These are phyloP conservation scores for Masnerella sp. DNA, from an alignment of 2,888 invertebrate species.

Conservation along the genomic window DNA sequence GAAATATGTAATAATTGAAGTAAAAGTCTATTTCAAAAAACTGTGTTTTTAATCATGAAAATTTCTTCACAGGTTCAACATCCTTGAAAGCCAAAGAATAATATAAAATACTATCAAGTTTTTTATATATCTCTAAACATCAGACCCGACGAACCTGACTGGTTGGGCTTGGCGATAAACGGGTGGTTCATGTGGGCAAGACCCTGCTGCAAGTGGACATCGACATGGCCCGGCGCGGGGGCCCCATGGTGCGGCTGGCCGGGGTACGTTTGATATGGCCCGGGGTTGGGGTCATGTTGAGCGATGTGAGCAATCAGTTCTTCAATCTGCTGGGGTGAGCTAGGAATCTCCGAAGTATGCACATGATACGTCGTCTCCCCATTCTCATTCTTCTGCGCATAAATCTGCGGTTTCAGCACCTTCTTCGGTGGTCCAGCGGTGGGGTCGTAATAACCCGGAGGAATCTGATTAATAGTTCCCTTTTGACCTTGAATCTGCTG, in stretches of 20 bases:
- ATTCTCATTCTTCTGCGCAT: slow-evolving; percentile 71
- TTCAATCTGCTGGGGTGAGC: slow-evolving; percentile 73
- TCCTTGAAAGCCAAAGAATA: too few species aligned
- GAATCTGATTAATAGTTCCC: slow-evolving; percentile 63
- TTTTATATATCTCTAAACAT: too few species aligned
- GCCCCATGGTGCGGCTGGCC: slow-evolving; percentile 67
- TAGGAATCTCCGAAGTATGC: slow-evolving; percentile 72
- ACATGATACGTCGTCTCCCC: slow-evolving; percentile 74
- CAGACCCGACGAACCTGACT: slow-evolving; percentile 76
- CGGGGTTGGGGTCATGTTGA: slow-evolving; percentile 73
- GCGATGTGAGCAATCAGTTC: slow-evolving; percentile 75
- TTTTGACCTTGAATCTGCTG: slow-evolving; percentile 69
- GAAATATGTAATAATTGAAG: too few species aligned
- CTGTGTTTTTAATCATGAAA: too few species aligned
- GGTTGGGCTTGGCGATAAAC: slow-evolving; percentile 71
- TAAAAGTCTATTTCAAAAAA: too few species aligned
- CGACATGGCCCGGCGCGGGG: slow-evolving; percentile 66
- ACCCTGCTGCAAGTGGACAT: slow-evolving; percentile 71
- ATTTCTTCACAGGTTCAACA: too few species aligned
- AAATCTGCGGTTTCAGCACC: slow-evolving; percentile 69
- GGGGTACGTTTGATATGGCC: slow-evolving; percentile 73
- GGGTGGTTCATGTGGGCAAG: slow-evolving; percentile 73
- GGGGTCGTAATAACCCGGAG: slow-evolving; percentile 66
- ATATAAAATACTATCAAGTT: too few species aligned
- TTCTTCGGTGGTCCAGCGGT: slow-evolving; percentile 70